Conservation (phyloP, 2,888 invertebrate species). For the Cistogaster globosa region DNA sequence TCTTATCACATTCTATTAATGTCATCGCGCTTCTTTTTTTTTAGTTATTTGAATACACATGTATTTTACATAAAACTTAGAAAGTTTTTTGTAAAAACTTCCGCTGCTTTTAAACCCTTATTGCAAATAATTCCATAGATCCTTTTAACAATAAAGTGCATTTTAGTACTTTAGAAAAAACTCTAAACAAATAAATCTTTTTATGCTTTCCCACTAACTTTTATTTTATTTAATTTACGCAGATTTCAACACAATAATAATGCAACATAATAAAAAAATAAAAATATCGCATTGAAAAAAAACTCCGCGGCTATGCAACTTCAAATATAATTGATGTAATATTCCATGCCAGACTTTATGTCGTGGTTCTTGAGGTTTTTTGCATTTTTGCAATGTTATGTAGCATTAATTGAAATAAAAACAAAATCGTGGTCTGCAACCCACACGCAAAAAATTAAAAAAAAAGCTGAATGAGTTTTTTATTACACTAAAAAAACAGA, state of each 20-base stretch:
- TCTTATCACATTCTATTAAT: not conserved
- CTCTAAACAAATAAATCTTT: too few relatives aligned
- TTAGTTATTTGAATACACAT: too few relatives aligned
- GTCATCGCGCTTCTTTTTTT: too few relatives aligned
- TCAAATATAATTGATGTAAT: constrained; percentile 37
- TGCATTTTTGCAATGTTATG: constrained; percentile 37
- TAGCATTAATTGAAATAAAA: not conserved
- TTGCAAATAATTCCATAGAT: constrained; percentile 26
- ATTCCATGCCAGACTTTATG: constrained; percentile 64
- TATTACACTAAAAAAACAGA: constrained; percentile 31
- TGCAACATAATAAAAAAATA: constrained; percentile 53
- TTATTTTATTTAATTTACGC: not conserved
- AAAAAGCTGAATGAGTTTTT: constrained; percentile 25
- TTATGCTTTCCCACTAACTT: too few relatives aligned
- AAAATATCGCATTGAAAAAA: not conserved
- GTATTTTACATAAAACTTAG: too few relatives aligned
- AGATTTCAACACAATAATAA: constrained; percentile 36
- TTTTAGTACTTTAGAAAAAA: too few relatives aligned
- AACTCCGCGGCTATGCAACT: constrained; percentile 19
- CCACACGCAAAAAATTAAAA: constrained; percentile 48
- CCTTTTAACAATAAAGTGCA: constrained; percentile 9
- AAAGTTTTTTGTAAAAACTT: constrained; percentile 45
- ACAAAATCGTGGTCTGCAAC: constrained; percentile 61
- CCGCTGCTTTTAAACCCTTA: constrained; percentile 35
- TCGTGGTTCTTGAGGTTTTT: constrained; percentile 48